A percentile compares a stretch with the other conserved stretches of the same genome.
These are phyloP conservation scores for Scaptomyza graminum DNA, from an alignment of 1,140 invertebrate species.

Conservation along the genomic window DNA sequence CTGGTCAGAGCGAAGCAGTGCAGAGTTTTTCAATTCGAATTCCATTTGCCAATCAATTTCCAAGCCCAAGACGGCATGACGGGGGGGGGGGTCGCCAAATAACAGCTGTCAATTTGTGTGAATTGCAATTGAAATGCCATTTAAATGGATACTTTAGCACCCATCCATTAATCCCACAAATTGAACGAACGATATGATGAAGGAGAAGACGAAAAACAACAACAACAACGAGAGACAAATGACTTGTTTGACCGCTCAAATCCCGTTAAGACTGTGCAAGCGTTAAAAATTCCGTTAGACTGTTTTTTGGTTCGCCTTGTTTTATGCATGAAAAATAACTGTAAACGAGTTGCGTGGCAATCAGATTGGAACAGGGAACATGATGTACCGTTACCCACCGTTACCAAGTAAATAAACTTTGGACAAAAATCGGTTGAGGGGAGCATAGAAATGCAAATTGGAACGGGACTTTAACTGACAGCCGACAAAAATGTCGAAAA, in stretches of 20 bases:
- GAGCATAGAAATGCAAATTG: slow-evolving; percentile 31
- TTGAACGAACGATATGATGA: background rate
- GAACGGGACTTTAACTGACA: slow-evolving; percentile 17
- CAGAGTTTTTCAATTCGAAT: slow-evolving; percentile 2
- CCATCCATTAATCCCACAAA: background rate
- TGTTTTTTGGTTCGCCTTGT: slow-evolving; percentile 21
- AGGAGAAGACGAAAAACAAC: background rate
- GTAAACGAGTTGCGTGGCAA: slow-evolving; percentile 74
- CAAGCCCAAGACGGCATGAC: no score
- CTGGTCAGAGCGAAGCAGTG: background rate
- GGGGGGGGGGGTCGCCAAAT: slow-evolving; percentile 4
- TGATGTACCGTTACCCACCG: slow-evolving; percentile 52
- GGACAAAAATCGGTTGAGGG: no score
- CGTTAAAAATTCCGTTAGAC: slow-evolving; percentile 53
- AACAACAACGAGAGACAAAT: slow-evolving; percentile 13
- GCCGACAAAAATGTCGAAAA: slow-evolving; percentile 37
- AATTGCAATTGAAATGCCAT: slow-evolving; percentile 65
- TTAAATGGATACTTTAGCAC: slow-evolving; percentile 30
- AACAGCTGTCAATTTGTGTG: slow-evolving; percentile 62
- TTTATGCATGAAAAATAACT: slow-evolving; percentile 58
- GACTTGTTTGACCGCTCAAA: slow-evolving; percentile 15
- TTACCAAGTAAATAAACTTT: slow-evolving; percentile 81
- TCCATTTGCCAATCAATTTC: slow-evolving; percentile 50
- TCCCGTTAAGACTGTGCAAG: slow-evolving; percentile 3
- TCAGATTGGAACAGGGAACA: slow-evolving; percentile 14